These are phyloP conservation scores for Drosophila kambysellisi DNA, from an alignment of 2,888 invertebrate species.

Conservation along the genomic window DNA sequence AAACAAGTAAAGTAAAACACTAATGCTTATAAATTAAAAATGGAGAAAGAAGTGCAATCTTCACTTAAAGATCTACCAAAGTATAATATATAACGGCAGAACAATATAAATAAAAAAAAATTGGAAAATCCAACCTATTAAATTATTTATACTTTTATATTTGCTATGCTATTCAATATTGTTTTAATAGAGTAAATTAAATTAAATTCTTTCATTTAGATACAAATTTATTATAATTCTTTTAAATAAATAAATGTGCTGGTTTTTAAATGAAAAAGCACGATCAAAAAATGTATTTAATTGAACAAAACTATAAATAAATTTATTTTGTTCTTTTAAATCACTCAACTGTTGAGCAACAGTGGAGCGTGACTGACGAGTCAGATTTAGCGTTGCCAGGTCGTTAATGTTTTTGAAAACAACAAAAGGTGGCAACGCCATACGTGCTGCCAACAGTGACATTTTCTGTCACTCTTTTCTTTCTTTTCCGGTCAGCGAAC, in stretches of 20 bases:
- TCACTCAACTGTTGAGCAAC: conserved; percentile 20
- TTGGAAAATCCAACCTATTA: conserved; percentile 41
- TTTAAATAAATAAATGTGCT: not conserved
- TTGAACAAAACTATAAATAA: not conserved
- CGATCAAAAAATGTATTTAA: not conserved
- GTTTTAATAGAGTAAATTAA: not conserved
- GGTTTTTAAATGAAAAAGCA: not conserved
- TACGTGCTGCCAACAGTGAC: conserved; percentile 56
- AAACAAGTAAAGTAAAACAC: not conserved
- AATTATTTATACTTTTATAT: not conserved
- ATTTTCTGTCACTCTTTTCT: conserved; percentile 79
- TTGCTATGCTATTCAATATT: not conserved
- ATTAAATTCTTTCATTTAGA: not conserved
- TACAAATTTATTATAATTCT: not conserved
- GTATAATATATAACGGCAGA: conserved; percentile 56
- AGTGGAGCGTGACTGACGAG: not conserved
- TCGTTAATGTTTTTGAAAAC: not conserved
- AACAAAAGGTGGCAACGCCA: conserved; percentile 39
- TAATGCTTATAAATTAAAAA: not conserved
- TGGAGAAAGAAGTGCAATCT: conserved; percentile 39
- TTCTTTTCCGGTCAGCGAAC: conserved; percentile 85
- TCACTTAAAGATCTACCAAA: conserved; percentile 38
- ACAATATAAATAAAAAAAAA: conserved; percentile 61
- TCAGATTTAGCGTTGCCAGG: conserved; percentile 20
- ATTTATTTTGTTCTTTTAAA: not conserved